phyloP scores from a whole-genome alignment of 2,797 vertebrate genomes.

The Enteromius treurensis region DNA sequence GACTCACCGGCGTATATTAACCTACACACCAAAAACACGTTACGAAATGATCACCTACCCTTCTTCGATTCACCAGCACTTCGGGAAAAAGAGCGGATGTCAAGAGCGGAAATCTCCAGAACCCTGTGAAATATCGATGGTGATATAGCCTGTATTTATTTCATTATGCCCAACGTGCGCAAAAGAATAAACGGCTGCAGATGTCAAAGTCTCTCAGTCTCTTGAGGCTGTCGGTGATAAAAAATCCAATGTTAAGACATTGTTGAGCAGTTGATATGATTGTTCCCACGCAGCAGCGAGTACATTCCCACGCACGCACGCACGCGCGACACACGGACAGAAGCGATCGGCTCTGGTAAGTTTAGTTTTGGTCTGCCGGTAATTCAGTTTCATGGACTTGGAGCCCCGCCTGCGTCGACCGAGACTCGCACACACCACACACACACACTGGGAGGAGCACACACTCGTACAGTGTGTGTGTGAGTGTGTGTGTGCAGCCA shows the following conservation, averaged over 20 bases:
- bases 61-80: conserved; percentile 51
- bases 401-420: conserved; percentile 76
- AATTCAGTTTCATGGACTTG: conserved; percentile 70
- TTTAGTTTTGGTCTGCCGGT: conserved; percentile 74
- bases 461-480: conserved; percentile 21
- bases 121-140: conserved; percentile 55
- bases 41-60: conserved; percentile 71
- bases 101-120: conserved; percentile 49
- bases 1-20: conserved; percentile 21
- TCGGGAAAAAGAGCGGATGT: conserved; percentile 49
- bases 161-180: conserved; percentile 67
- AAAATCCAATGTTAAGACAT: conserved; percentile 53
- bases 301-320: conserved; percentile 73
- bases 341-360: conserved; percentile 71
- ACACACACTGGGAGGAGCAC: conserved; percentile 19
- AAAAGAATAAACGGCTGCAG: conserved; percentile 2
- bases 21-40: not conserved
- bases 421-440: conserved; percentile 30
- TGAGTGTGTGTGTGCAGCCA: conserved; percentile 49
- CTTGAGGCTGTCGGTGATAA: conserved; percentile 20
- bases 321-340: conserved; percentile 53
- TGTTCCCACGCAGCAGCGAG: conserved; percentile 66
- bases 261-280: conserved; percentile 44
- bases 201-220: conserved; percentile 16
- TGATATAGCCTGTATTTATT: conserved; percentile 69